Percentiles rank a stretch among this genome's conserved stretches.
phyloP scores from a whole-genome alignment of 2,888 invertebrate genomes.

The Amphipyra tragopoginis region DNA sequence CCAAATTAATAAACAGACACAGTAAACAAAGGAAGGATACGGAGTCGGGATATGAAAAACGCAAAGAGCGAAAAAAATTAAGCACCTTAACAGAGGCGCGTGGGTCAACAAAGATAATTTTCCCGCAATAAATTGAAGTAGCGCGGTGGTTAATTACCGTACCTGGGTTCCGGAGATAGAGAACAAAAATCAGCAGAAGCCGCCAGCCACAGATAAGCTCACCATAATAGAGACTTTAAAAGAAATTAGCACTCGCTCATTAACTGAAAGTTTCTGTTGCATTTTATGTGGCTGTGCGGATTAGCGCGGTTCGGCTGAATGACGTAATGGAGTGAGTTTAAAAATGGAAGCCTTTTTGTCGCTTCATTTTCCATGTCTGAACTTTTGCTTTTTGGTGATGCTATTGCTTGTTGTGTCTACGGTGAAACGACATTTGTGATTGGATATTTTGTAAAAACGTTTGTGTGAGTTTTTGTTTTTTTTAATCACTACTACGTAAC shows the following conservation, averaged over 20 bases:
- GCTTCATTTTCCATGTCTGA: slow-evolving; percentile 34
- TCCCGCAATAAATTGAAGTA: slow-evolving; percentile 79
- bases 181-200: slow-evolving; percentile 69
- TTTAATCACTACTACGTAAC: too few species aligned
- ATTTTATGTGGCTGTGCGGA: slow-evolving; percentile 46
- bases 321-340: slow-evolving; percentile 48
- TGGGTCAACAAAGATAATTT: slow-evolving; percentile 86
- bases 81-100: slow-evolving; percentile 72
- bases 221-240: slow-evolving; percentile 76
- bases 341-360: slow-evolving; percentile 39
- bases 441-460: too few species aligned
- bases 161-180: slow-evolving; percentile 74
- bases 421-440: too few species aligned
- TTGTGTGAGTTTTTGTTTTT: too few species aligned
- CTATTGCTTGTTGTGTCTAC: slow-evolving; percentile 17
- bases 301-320: slow-evolving; percentile 55
- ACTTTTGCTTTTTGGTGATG: slow-evolving; percentile 16
- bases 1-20: slow-evolving; percentile 68
- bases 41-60: slow-evolving; percentile 63
- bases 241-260: slow-evolving; percentile 80
- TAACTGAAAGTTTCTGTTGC: slow-evolving; percentile 65
- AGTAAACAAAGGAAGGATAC: slow-evolving; percentile 57
- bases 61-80: slow-evolving; percentile 74
- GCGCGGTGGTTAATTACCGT: slow-evolving; percentile 77
- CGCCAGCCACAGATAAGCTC: slow-evolving; percentile 70